A percentile compares a stretch with the other conserved stretches of the same genome.
These are phyloP conservation scores for Drosophila atripex DNA, from an alignment of 2,888 invertebrate genomes.

Conservation along the genomic window DNA sequence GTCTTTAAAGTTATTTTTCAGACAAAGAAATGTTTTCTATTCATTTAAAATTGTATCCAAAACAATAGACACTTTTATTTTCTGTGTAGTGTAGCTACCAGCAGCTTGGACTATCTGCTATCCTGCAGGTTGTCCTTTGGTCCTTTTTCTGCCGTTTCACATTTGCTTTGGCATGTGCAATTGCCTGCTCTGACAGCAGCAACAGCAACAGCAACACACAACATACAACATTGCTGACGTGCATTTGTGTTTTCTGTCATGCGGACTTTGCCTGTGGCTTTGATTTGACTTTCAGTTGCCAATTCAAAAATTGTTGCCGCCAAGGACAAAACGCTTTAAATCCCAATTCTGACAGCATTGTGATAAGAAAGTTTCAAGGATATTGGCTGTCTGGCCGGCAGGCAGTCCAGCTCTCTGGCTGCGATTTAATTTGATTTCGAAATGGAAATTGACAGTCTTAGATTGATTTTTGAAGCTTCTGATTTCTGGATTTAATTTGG, in stretches of 20 bases:
- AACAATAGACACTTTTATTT: background rate
- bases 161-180: conserved; percentile 31
- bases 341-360: conserved; percentile 18
- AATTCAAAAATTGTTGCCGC: conserved; percentile 38
- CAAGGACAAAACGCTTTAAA: conserved; percentile 25
- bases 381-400: too few species aligned
- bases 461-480: background rate
- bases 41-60: background rate
- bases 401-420: background rate
- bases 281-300: conserved; percentile 65
- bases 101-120: conserved; percentile 15
- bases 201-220: conserved; percentile 20
- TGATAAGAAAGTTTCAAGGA: conserved; percentile 10
- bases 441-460: conserved; percentile 19
- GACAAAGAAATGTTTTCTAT: too few species aligned
- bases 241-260: conserved; percentile 47
- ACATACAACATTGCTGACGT: conserved; percentile 55
- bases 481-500: background rate
- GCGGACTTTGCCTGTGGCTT: conserved; percentile 51
- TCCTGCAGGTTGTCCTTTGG: conserved; percentile 26
- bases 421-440: conserved; percentile 17
- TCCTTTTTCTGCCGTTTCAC: conserved; percentile 15
- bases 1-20: background rate
- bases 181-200: conserved; percentile 15
- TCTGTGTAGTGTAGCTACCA: conserved; percentile 1